Percentiles rank a stretch among this genome's conserved stretches.
phyloP scores from a whole-genome alignment of 2,888 invertebrate species.

The Orthosia gothica region DNA sequence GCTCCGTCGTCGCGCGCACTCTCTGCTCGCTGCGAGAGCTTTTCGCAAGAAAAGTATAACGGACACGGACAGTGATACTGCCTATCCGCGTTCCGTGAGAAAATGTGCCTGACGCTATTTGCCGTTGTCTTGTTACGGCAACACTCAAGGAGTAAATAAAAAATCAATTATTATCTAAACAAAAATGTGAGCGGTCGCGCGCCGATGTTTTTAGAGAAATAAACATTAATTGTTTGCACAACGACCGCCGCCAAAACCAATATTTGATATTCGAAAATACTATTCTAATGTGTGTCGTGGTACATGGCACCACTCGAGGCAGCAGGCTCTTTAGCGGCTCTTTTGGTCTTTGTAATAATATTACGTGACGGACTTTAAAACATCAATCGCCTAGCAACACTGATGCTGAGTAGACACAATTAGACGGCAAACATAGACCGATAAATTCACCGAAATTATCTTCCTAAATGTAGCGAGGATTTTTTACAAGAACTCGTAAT shows the following conservation, averaged over 20 bases:
- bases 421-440: not conserved
- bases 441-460: constrained; percentile 2
- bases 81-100: constrained; percentile 80
- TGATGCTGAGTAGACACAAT: constrained; percentile 23
- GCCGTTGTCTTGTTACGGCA: constrained; percentile 83
- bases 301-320: constrained; percentile 81
- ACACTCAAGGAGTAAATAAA: constrained; percentile 87
- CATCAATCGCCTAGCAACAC: constrained; percentile 51
- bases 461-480: constrained; percentile 10
- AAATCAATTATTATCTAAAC: constrained; percentile 90
- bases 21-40: constrained; percentile 67
- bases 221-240: constrained; percentile 90
- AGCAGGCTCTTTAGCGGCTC: constrained; percentile 88
- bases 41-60: constrained; percentile 78
- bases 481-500: constrained; percentile 42
- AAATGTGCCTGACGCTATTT: constrained; percentile 81
- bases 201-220: constrained; percentile 91
- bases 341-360: constrained; percentile 81
- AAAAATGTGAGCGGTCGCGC: constrained; percentile 88
- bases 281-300: constrained; percentile 90
- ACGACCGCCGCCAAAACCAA: constrained; percentile 89
- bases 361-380: constrained; percentile 76
- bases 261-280: constrained; percentile 91
- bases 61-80: constrained; percentile 62
- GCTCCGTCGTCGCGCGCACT: constrained; percentile 49